Base-by-base conservation (phyloP, 92 coral and sea anemone species). In the Metridium senile region DNA sequence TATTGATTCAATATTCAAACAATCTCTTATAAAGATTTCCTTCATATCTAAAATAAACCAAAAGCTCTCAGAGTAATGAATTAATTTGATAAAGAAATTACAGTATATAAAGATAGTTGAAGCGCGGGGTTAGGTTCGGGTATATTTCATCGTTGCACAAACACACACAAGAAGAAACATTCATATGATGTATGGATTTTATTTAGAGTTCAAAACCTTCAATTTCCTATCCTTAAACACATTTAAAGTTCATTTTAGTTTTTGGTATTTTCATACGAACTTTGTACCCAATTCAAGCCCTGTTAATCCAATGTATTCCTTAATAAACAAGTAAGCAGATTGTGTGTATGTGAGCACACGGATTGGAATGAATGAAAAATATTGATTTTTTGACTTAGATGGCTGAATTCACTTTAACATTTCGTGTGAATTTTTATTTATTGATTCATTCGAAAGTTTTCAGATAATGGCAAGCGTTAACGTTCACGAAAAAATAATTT, bases 1-100 rank as follows among this genome's bases (percentile, higher is more conserved):
- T 63, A 30, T 63, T 63, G 39, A 63, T 39, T 28, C 23, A 1
- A 28, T 31, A 63, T 16, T 63, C 69, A 63, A 63, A 63, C 69
- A 63, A 63, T 28, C 69, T 31, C 23, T 63, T 63, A 34, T 32
- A 63, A 34, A 58, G 29, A 22, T 32, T 16, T 25, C 25, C 54
- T 58, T 0, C 23, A 73, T 58, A 20, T 73, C 57, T 32, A 57
- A 46, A 58, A 62, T 34, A 58, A 73, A 73, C 78, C 52, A 7
- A 58, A 73, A 73, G 67, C 78, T 73, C 78, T 73, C 57, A 73
- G 28, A 54, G 16, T 73, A 73, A 57, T 73, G 63, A 73, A 57
- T 1, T 73, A 32, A 58, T 57, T 57, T 73, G 68, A 46, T 34
- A 57, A 57, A 58, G 64, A 22, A 73, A 58, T 34, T 28, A 4